These are phyloP conservation scores for Drosophila leonis DNA, from an alignment of 2,888 invertebrate species.

Conservation along the genomic window DNA sequence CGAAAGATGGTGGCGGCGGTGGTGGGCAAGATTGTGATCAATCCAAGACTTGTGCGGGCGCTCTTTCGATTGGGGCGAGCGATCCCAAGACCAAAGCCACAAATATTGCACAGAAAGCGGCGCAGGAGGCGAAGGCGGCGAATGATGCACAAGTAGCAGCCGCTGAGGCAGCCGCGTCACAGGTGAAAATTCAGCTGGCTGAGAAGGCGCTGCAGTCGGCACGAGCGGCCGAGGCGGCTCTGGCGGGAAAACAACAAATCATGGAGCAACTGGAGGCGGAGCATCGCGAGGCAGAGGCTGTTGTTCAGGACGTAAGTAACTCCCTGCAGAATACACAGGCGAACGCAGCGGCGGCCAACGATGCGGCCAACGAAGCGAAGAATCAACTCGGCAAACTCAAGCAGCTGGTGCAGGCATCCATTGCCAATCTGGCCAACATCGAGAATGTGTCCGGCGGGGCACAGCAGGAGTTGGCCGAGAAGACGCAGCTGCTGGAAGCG, in stretches of 20 bases:
- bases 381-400: constrained; percentile 86
- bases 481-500: constrained; percentile 89
- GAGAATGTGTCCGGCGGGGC: constrained; percentile 88
- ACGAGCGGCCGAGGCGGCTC: constrained; percentile 89
- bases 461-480: constrained; percentile 88
- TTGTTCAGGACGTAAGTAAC: constrained; percentile 88
- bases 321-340: constrained; percentile 88
- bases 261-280: constrained; percentile 90
- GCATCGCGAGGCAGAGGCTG: constrained; percentile 89
- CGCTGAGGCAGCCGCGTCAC: constrained; percentile 90
- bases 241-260: constrained; percentile 90
- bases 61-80: neutral
- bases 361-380: constrained; percentile 88
- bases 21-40: neutral
- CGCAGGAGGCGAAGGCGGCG: constrained; percentile 90
- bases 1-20: neutral
- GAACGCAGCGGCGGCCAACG: constrained; percentile 88
- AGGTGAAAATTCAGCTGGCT: constrained; percentile 90
- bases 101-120: constrained; percentile 90
- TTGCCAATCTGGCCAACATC: constrained; percentile 87
- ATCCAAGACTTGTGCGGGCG: neutral
- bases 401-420: constrained; percentile 86
- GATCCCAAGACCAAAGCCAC: constrained; percentile 86
- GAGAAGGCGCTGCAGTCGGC: constrained; percentile 91
- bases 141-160: constrained; percentile 91